Evolutionary conservation across 2,797 vertebrate genomes (phyloP).

Genomic region (Microtus californicus): DNA sequence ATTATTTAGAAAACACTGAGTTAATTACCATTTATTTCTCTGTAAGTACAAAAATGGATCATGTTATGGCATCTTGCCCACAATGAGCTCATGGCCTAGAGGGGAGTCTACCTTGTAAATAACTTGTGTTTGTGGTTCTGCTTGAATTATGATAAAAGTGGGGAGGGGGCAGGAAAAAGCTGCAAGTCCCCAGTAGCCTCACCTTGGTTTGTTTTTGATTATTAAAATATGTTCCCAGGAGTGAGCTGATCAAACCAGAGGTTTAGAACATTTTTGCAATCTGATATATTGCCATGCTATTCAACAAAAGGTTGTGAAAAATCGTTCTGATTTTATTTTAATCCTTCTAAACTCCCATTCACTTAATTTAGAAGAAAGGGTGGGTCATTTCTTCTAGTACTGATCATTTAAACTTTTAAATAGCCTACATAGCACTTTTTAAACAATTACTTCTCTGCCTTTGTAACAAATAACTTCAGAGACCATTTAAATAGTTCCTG

Average conservation of each 20-base stretch:
- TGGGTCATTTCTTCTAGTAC: neutral
- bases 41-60: neutral
- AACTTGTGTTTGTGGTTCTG: neutral
- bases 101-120: neutral
- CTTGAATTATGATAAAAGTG: neutral
- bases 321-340: neutral
- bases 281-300: neutral
- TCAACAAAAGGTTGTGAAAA: neutral
- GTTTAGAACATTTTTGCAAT: neutral
- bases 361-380: neutral
- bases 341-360: neutral
- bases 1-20: neutral
- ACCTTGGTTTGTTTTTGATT: slow-evolving; percentile 29
- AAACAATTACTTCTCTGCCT: neutral
- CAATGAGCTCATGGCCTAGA: neutral
- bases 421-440: neutral
- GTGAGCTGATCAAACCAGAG: neutral
- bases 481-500: neutral
- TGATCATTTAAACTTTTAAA: neutral
- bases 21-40: neutral
- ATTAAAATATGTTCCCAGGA: neutral
- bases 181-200: neutral
- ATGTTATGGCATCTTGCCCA: no score
- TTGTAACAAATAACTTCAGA: neutral
- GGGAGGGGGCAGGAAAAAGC: no score